Evolutionary conservation across 2,888 invertebrate genomes (phyloP).

Genomic region (Toxonevra muliebris): DNA sequence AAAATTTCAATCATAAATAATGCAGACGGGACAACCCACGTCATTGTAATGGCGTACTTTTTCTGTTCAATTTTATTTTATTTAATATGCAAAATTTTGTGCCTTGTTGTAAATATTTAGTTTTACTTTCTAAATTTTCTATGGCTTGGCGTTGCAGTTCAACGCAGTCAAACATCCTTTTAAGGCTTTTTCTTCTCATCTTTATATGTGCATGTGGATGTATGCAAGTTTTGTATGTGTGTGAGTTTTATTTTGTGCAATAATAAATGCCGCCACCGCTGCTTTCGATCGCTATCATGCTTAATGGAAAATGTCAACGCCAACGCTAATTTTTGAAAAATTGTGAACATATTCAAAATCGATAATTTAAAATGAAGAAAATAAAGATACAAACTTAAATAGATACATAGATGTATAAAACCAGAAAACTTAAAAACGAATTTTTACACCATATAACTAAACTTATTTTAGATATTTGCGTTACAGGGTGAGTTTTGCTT

Average conservation of each 20-base stretch:
- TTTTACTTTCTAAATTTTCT: conserved; percentile 30
- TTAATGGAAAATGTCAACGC: conserved; percentile 32
- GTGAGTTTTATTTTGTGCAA: too few species aligned
- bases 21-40: background rate
- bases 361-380: conserved; percentile 1
- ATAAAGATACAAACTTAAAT: background rate
- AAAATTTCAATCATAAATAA: conserved; percentile 21
- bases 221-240: background rate
- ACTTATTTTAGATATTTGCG: too few species aligned
- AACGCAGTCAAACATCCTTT: conserved; percentile 6
- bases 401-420: background rate
- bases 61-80: background rate
- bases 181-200: background rate
- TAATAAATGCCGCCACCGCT: too few species aligned
- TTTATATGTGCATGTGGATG: background rate
- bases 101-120: background rate
- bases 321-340: conserved; percentile 31
- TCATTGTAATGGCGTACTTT: background rate
- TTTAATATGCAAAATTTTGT: background rate
- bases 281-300: conserved; percentile 18
- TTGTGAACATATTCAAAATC: conserved; percentile 30
- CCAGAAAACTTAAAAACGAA: background rate
- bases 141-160: conserved; percentile 22
- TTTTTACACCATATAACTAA: too few species aligned
- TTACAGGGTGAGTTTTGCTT: too few species aligned